These are phyloP conservation scores for Lethenteron reissneri DNA, from an alignment of 2,113 vertebrate species.

Conservation along the genomic window DNA sequence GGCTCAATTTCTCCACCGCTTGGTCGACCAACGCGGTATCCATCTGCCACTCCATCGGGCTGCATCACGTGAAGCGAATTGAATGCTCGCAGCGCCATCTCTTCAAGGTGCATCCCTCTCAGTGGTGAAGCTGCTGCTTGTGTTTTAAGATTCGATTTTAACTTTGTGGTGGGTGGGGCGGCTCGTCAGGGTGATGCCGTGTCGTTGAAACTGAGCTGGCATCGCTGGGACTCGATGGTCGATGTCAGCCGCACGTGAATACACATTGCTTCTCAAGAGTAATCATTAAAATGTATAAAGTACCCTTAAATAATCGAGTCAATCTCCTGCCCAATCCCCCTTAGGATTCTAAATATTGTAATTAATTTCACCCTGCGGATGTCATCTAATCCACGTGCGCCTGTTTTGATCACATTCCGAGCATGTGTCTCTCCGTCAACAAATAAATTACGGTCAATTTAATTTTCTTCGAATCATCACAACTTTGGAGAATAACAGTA, in stretches of 20 bases:
- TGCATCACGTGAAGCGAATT: conserved; percentile 31
- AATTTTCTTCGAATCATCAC: too few species aligned
- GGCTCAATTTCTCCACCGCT: conserved; percentile 61
- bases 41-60: conserved; percentile 40
- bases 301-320: too few species aligned
- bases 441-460: too few species aligned
- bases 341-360: too few species aligned
- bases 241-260: neutral
- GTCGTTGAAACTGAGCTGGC: neutral
- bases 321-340: too few species aligned
- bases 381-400: too few species aligned
- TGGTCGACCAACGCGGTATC: conserved; percentile 58
- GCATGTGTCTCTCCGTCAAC: too few species aligned
- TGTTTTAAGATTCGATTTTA: neutral
- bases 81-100: conserved; percentile 45
- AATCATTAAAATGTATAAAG: neutral
- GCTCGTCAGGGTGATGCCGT: neutral
- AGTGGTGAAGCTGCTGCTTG: neutral
- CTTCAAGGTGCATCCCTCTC: conserved; percentile 30
- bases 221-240: neutral
- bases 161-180: neutral
- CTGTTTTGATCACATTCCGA: too few species aligned
- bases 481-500: too few species aligned
- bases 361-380: too few species aligned
- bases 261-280: neutral